Conservation (phyloP, 2,888 invertebrate species). For the Harpagoxenus sublaevis region DNA sequence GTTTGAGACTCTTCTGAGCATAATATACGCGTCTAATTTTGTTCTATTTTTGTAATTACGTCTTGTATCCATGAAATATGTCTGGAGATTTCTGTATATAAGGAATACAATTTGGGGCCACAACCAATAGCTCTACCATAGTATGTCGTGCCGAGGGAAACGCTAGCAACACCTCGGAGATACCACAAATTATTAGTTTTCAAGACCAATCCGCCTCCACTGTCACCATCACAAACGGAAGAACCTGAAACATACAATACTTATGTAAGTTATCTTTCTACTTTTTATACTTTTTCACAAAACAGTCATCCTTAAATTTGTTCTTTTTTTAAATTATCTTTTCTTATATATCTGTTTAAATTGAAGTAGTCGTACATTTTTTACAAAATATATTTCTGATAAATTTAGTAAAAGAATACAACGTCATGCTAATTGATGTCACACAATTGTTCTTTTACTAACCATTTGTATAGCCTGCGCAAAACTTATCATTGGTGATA, state of each 20-base stretch:
- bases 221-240: slow-evolving; percentile 86
- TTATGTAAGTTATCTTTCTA: background rate
- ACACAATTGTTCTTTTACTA: slow-evolving; percentile 54
- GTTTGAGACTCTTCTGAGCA: slow-evolving; percentile 61
- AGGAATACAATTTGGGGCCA: slow-evolving; percentile 81
- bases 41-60: slow-evolving; percentile 76
- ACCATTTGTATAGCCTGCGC: slow-evolving; percentile 85
- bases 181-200: slow-evolving; percentile 82
- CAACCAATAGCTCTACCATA: slow-evolving; percentile 76
- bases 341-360: slow-evolving; percentile 9
- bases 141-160: slow-evolving; percentile 78
- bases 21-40: slow-evolving; percentile 58
- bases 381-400: background rate
- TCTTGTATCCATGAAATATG: slow-evolving; percentile 82
- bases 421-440: background rate
- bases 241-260: slow-evolving; percentile 79
- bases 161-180: slow-evolving; percentile 86
- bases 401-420: background rate
- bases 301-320: background rate
- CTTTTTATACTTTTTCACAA: background rate
- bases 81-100: slow-evolving; percentile 83
- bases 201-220: slow-evolving; percentile 86
- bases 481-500: slow-evolving; percentile 84
- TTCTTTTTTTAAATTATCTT: background rate
- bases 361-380: background rate